A percentile compares a stretch with the other conserved stretches of the same genome.
Evolutionary conservation across 2,888 invertebrate genomes (phyloP).

Genomic region (Eretmocerus hayati): DNA sequence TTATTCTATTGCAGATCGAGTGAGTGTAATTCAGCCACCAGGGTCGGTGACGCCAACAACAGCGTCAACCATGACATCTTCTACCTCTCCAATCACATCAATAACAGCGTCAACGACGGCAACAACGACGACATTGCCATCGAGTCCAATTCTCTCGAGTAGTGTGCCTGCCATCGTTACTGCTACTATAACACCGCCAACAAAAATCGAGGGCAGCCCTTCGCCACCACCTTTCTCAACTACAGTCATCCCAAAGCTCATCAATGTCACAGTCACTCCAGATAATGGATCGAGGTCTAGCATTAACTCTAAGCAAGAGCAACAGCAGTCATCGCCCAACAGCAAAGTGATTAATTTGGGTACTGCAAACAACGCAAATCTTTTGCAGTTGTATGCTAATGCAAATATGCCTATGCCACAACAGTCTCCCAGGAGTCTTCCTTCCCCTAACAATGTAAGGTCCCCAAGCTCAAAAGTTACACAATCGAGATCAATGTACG

Average conservation of each 20-base stretch:
- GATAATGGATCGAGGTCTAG: constrained; percentile 46
- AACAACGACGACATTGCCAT: background rate
- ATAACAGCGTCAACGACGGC: constrained; percentile 1
- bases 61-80: constrained; percentile 38
- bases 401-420: constrained; percentile 29
- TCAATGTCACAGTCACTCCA: constrained; percentile 49
- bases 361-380: constrained; percentile 33
- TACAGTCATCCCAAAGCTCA: constrained; percentile 41
- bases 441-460: constrained; percentile 31
- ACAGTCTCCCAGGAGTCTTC: constrained; percentile 23
- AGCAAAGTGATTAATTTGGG: constrained; percentile 42
- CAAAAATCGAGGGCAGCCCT: background rate
- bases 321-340: constrained; percentile 17
- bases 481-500: constrained; percentile 61
- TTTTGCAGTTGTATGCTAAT: constrained; percentile 39
- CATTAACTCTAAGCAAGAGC: constrained; percentile 24
- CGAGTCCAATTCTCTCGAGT: constrained; percentile 36
- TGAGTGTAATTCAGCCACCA: constrained; percentile 51
- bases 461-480: constrained; percentile 53
- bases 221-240: constrained; percentile 35
- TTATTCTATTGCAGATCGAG: constrained; percentile 33
- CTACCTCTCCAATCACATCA: too few relatives aligned
- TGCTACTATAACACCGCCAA: background rate
- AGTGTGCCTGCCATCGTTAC: constrained; percentile 28
- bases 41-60: constrained; percentile 45